phyloP scores from a whole-genome alignment of 1,140 invertebrate species.

The Drosophila asahinai region DNA sequence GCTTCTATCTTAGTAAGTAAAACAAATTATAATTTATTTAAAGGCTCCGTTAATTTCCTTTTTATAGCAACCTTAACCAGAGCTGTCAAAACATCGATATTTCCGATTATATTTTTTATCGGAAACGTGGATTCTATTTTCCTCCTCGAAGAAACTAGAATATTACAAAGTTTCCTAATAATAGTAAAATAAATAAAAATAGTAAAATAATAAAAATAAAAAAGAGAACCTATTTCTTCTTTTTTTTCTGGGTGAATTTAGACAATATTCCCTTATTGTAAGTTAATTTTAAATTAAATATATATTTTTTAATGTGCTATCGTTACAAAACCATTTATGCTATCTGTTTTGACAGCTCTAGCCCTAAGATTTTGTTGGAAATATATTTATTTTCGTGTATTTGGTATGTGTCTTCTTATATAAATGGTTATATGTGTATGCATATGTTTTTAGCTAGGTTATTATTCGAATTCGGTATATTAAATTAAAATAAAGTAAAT shows the following conservation, averaged over 20 bases:
- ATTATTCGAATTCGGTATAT: neutral
- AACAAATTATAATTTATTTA: neutral
- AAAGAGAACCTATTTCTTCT: too few species aligned
- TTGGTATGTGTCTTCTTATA: neutral
- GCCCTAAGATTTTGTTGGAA: neutral
- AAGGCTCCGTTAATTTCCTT: neutral
- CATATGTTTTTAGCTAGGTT: neutral
- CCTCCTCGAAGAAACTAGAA: too few species aligned
- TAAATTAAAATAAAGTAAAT: neutral
- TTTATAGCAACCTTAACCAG: neutral
- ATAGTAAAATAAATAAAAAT: too few species aligned
- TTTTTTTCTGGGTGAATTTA: neutral
- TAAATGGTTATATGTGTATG: constrained; percentile 1
- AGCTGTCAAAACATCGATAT: neutral
- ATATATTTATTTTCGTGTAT: neutral
- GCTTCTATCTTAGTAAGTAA: neutral
- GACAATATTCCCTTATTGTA: neutral
- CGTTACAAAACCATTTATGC: neutral
- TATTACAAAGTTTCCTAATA: too few species aligned
- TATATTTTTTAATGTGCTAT: neutral
- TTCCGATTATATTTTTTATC: neutral
- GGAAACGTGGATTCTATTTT: too few species aligned
- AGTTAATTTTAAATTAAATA: neutral
- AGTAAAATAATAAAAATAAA: neutral
- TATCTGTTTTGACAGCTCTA: constrained; percentile 2